Evolutionary conservation across 2,797 vertebrate genomes (phyloP).

Genomic region (Rhinichthys osculus): DNA sequence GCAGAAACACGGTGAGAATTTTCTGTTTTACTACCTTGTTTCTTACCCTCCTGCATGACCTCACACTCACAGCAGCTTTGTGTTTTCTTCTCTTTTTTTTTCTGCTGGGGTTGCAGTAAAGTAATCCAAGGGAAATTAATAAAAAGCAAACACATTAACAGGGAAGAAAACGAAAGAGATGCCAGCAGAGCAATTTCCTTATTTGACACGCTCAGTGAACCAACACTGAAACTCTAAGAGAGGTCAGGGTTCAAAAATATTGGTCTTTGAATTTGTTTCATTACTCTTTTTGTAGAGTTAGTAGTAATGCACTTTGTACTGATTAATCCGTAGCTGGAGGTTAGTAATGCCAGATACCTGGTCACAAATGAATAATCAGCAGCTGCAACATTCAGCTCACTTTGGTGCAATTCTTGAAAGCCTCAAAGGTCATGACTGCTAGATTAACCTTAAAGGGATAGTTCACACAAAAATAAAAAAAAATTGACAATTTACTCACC

Average conservation of each 20-base stretch:
- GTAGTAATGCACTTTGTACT: background rate
- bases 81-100: conserved; percentile 14
- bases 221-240: conserved; percentile 1
- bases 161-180: conserved; percentile 18
- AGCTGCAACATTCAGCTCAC: background rate
- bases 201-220: conserved; percentile 28
- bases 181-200: conserved; percentile 27
- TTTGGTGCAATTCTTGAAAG: background rate
- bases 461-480: background rate
- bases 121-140: conserved; percentile 21
- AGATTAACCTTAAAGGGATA: background rate
- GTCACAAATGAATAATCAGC: background rate
- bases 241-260: conserved; percentile 16
- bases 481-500: too few species aligned
- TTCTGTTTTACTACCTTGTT: conserved; percentile 23
- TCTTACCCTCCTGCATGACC: conserved; percentile 5
- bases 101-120: conserved; percentile 39
- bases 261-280: background rate
- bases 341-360: background rate
- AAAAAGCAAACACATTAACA: conserved; percentile 43
- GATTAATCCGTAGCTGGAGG: background rate
- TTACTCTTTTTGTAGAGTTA: background rate
- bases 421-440: background rate
- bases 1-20: conserved; percentile 78
- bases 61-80: background rate